phyloP scores from a whole-genome alignment of 2,113 vertebrate species.

The Pimephales promelas region DNA sequence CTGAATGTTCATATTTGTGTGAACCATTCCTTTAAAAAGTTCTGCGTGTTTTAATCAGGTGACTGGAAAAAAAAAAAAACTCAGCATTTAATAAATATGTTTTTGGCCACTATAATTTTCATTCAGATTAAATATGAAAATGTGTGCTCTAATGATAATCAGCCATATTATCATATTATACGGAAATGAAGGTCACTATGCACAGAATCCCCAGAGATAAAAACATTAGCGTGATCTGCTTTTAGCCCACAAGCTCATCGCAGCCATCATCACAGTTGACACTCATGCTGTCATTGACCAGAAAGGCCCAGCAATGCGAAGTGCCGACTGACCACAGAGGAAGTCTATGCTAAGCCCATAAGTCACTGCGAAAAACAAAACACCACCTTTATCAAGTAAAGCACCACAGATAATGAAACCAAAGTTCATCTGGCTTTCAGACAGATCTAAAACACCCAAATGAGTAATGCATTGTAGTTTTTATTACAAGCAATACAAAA shows the following conservation, averaged over 20 bases:
- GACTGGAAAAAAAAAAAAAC: neutral
- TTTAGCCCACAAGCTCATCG: slow-evolving; percentile 24
- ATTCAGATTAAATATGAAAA: neutral
- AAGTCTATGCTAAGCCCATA: neutral
- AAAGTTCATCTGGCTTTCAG: slow-evolving; percentile 31
- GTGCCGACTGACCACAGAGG: slow-evolving; percentile 31
- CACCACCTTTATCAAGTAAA: slow-evolving; percentile 43
- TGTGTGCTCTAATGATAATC: neutral
- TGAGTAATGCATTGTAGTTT: neutral
- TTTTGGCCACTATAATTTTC: neutral
- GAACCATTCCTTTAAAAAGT: neutral
- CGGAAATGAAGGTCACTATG: neutral
- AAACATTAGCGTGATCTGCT: slow-evolving; percentile 18
- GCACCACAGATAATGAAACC: slow-evolving; percentile 13
- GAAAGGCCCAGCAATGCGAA: neutral
- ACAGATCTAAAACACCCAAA: slow-evolving; percentile 9
- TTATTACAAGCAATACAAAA: slow-evolving; percentile 35
- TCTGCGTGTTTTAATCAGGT: neutral
- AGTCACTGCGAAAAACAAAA: neutral
- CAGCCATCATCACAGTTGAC: slow-evolving; percentile 4
- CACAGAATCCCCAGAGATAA: slow-evolving; percentile 20
- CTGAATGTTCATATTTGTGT: neutral
- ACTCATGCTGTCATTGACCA: neutral
- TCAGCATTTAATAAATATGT: neutral
- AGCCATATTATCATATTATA: neutral